phyloP scores from a whole-genome alignment of 2,888 invertebrate genomes.

The Gortyna flavago region DNA sequence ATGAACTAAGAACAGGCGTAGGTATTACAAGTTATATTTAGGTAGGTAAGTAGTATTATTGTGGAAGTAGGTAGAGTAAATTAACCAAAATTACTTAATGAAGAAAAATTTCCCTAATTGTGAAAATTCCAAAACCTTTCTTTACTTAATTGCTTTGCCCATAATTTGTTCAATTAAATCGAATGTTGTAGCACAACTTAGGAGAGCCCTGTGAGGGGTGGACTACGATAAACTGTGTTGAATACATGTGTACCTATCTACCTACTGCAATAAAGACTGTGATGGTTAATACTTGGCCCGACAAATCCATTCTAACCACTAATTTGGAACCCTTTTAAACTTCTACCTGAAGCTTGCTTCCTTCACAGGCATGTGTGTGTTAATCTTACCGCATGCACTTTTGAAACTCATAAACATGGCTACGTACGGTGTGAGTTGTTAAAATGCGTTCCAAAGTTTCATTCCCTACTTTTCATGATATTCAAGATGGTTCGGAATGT shows the following conservation, averaged over 20 bases:
- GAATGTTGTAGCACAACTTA: neutral
- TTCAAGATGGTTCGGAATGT: slow-evolving; percentile 42
- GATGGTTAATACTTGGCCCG: neutral
- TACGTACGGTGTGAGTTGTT: slow-evolving; percentile 34
- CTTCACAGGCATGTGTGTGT: slow-evolving; percentile 19
- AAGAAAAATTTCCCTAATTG: neutral
- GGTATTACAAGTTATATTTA: neutral
- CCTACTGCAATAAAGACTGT: neutral
- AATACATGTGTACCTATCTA: neutral
- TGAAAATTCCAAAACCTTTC: neutral
- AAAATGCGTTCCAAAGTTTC: slow-evolving; percentile 36
- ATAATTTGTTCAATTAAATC: neutral
- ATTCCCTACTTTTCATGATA: slow-evolving; percentile 32
- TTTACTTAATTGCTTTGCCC: neutral
- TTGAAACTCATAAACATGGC: slow-evolving; percentile 25
- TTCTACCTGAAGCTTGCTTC: slow-evolving; percentile 9
- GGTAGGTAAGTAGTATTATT: too few species aligned
- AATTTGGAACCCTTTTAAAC: neutral
- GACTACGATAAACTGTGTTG: neutral
- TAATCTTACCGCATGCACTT: slow-evolving; percentile 17
- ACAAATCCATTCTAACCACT: neutral
- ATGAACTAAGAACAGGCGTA: neutral
- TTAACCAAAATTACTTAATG: neutral
- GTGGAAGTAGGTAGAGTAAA: neutral
- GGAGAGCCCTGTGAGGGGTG: neutral